Evolutionary conservation across 2,797 vertebrate genomes (phyloP).

Genomic region (Pogonophryne albipinna): DNA sequence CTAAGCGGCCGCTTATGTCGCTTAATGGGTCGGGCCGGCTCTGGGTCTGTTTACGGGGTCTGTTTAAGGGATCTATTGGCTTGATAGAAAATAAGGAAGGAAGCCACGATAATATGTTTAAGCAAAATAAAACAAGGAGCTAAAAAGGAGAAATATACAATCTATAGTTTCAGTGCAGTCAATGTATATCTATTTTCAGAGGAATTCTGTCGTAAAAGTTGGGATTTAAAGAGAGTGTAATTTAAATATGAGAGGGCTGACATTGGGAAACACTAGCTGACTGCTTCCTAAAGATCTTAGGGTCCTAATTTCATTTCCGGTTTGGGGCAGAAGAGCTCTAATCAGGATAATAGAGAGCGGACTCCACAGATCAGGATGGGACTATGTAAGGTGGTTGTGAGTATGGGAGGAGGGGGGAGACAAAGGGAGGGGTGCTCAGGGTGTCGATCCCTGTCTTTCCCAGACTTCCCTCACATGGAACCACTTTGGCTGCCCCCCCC

Average conservation of each 20-base stretch:
- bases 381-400: conserved; percentile 24
- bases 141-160: too few species aligned
- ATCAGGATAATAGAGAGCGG: neutral
- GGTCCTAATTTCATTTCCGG: neutral
- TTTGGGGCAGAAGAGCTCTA: too few species aligned
- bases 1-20: too few species aligned
- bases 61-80: too few species aligned
- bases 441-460: conserved; percentile 69
- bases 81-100: too few species aligned
- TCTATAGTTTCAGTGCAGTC: too few species aligned
- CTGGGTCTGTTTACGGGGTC: too few species aligned
- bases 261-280: neutral
- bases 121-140: too few species aligned
- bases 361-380: neutral
- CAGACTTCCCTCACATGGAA: conserved; percentile 85
- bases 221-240: neutral
- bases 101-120: too few species aligned
- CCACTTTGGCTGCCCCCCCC: conserved; percentile 77
- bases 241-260: neutral
- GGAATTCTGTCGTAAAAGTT: too few species aligned
- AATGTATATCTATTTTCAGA: too few species aligned
- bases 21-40: too few species aligned
- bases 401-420: neutral
- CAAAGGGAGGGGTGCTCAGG: conserved; percentile 10
- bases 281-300: neutral